These are phyloP conservation scores for Archilochus colubris DNA, from an alignment of 2,113 vertebrate genomes.

Conservation along the genomic window DNA sequence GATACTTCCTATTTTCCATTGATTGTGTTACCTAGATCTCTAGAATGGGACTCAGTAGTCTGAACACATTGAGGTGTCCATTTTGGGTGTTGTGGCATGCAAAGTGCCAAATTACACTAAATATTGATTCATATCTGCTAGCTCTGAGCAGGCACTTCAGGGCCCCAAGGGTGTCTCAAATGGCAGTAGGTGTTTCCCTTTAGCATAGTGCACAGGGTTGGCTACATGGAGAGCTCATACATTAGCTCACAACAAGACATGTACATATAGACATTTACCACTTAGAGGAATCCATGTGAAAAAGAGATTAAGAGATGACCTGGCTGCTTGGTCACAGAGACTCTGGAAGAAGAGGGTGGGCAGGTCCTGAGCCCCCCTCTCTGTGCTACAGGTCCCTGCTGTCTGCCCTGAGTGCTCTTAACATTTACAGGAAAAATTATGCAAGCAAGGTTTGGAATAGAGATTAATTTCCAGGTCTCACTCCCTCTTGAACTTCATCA, in stretches of 20 bases:
- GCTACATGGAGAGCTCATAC: background rate
- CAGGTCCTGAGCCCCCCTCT: background rate
- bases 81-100: background rate
- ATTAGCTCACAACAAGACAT: background rate
- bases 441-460: background rate
- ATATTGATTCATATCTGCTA: background rate
- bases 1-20: background rate
- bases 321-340: background rate
- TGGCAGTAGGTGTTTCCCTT: background rate
- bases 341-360: background rate
- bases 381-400: background rate
- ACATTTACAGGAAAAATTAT: background rate
- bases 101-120: rapidly evolving
- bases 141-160: background rate
- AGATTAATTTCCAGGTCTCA: background rate
- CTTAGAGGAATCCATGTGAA: background rate
- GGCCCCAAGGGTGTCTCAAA: background rate
- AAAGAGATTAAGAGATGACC: background rate
- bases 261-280: background rate
- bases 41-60: background rate
- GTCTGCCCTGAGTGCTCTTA: rapidly evolving
- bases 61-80: background rate
- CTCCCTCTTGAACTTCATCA: background rate
- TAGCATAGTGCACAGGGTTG: background rate
- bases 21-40: background rate